Conservation (phyloP, 1,140 invertebrate species). For the Procambarus virginalis region DNA sequence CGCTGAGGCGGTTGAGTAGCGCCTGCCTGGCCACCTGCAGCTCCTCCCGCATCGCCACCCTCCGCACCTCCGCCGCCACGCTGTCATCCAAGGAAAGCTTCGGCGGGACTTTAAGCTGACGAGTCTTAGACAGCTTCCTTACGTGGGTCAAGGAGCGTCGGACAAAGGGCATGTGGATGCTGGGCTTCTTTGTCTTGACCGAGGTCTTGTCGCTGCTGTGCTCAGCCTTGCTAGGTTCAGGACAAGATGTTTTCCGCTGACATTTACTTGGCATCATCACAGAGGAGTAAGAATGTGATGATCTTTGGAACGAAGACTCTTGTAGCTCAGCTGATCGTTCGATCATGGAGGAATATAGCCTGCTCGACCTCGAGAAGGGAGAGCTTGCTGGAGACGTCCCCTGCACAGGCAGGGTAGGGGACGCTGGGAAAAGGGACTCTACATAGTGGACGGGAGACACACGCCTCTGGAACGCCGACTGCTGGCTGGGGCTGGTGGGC, state of each 20-base stretch:
- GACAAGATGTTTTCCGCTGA: not conserved
- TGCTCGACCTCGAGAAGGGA: not conserved
- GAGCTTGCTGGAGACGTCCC: not conserved
- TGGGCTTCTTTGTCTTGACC: not conserved
- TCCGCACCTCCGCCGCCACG: constrained; percentile 15
- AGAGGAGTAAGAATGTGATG: not conserved
- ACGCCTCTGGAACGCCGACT: constrained; percentile 32
- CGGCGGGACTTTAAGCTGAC: not conserved
- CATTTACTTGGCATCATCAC: not conserved
- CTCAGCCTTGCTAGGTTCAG: not conserved
- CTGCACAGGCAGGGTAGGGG: not conserved
- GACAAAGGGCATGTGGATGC: not conserved
- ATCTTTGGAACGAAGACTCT: constrained; percentile 14
- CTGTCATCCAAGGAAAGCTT: constrained; percentile 19
- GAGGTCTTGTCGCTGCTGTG: not conserved
- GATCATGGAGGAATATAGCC: constrained; percentile 16
- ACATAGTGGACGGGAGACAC: constrained; percentile 32
- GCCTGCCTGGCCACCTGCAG: not conserved
- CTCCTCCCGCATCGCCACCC: not conserved
- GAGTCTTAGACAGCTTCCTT: not conserved
- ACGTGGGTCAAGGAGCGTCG: not conserved
- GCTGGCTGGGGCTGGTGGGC: constrained; percentile 29
- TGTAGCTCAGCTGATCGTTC: too few species aligned
- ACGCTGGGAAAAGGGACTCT: not conserved
- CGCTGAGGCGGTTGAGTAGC: constrained; percentile 29